Evolutionary conservation across 1,140 invertebrate genomes (phyloP), one percentile per base, ranked within the genome.

Genomic region (Brachionus asplanchnoidis): DNA sequence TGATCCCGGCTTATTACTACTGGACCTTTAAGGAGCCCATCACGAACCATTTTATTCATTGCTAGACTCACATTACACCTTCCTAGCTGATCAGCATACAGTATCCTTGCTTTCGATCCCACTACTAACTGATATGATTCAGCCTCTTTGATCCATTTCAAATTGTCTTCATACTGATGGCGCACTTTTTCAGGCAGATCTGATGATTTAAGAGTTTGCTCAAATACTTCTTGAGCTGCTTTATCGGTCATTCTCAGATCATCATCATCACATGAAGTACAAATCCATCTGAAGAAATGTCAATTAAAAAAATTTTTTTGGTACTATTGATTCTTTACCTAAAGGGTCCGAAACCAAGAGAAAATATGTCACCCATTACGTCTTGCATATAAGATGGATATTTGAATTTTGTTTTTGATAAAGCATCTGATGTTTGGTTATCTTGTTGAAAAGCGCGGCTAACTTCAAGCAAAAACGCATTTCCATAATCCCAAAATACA

Each of bases 291-390:
- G 3, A 17, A 36, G 8, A 68, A 68, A 36, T 11, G 50, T 50
- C 23, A 77, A n/a, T 32, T 44, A 23, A 85, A 20, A 36, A 75
- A 26, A 50, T n/a, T 20, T 65, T 36, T 36, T 3, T 28, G 26
- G 7, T 7, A 1, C 6, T 36, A 36, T 36, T 36, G 32, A 36
- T 36, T 36, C 6, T 36, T 32, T 36, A 68, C 66, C 66, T 68
- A 20, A 93, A 93, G 2, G 93, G 93, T n/a, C 93, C 93, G 88
- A 94, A 94, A 14, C 93, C 93, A 46, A 93, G 87, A 2, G 93
- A 93, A 87, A 93, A 93, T 77, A 93, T 93, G 86, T 93, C 92
- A 87, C 93, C 93, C 93, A 94, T 93, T 78, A 93, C 93, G 86
- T 93, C 91, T 87, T 94, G 92, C 23, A 93, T 92, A 87, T 94